Percentiles rank a stretch among this genome's conserved stretches.
These are phyloP conservation scores for Drosophila demipolita DNA, from an alignment of 2,888 invertebrate genomes.

Conservation along the genomic window DNA sequence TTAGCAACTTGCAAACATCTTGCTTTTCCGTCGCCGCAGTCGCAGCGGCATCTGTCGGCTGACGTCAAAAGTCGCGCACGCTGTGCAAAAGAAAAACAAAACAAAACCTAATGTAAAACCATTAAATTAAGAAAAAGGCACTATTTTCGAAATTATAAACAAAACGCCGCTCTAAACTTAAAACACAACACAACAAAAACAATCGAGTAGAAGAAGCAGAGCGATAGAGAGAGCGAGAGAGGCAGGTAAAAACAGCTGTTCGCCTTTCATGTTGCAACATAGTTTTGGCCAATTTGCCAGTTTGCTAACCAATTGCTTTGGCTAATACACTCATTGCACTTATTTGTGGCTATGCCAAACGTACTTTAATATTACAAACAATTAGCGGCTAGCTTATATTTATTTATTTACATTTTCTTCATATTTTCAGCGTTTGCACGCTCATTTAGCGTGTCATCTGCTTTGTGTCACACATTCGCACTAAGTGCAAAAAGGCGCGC, in stretches of 20 bases:
- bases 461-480: slow-evolving; percentile 62
- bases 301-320: slow-evolving; percentile 14
- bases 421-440: slow-evolving; percentile 48
- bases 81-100: slow-evolving; percentile 27
- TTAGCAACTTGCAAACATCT: slow-evolving; percentile 31
- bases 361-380: slow-evolving; percentile 6
- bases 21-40: slow-evolving; percentile 5
- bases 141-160: slow-evolving; percentile 33
- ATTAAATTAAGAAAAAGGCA: slow-evolving; percentile 14
- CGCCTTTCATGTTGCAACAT: slow-evolving; percentile 24
- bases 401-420: slow-evolving; percentile 73
- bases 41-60: slow-evolving; percentile 16
- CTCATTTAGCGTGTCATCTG: slow-evolving; percentile 60
- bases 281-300: slow-evolving; percentile 21
- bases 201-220: slow-evolving; percentile 26
- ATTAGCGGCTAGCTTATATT: slow-evolving; percentile 30
- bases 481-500: slow-evolving; percentile 6
- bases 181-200: slow-evolving; percentile 49
- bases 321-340: slow-evolving; percentile 26
- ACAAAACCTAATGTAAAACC: slow-evolving; percentile 21
- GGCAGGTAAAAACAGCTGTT: slow-evolving; percentile 69
- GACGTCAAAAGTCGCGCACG: slow-evolving; percentile 37
- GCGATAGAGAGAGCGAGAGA: slow-evolving; percentile 26
- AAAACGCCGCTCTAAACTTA: slow-evolving; percentile 27
- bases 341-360: slow-evolving; percentile 17